Evolutionary conservation across 2,797 vertebrate genomes (phyloP).

Genomic region (Spondyliosoma cantharus): DNA sequence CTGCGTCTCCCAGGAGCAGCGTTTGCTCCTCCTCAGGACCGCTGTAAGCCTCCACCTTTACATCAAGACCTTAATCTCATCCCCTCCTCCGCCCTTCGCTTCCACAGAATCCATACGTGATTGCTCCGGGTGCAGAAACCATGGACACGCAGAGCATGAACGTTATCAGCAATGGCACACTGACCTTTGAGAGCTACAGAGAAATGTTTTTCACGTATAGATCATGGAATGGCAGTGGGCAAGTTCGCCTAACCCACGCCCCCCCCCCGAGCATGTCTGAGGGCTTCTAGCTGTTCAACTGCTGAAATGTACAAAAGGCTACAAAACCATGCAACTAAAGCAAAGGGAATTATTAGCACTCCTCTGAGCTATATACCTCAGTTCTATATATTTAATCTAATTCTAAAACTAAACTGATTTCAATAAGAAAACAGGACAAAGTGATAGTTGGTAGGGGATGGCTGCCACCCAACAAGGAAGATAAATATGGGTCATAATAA

Average conservation of each 20-base stretch:
- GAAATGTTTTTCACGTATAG: conserved; percentile 39
- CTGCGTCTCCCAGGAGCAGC: not conserved
- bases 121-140: conserved; percentile 52
- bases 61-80: not conserved
- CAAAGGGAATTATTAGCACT: not conserved
- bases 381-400: not conserved
- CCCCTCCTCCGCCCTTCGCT: not conserved
- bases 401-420: not conserved
- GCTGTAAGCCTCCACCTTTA: conserved; percentile 11
- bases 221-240: not conserved
- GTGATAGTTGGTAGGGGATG: not conserved
- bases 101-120: conserved; percentile 39
- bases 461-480: no score
- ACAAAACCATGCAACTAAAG: not conserved
- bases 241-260: not conserved
- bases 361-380: not conserved
- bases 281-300: not conserved
- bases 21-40: conserved; percentile 7
- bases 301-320: conserved; percentile 10
- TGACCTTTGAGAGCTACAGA: conserved; percentile 68
- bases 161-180: conserved; percentile 49
- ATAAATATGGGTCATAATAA: no score
- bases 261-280: not conserved
- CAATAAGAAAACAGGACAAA: not conserved
- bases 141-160: conserved; percentile 54